These are phyloP conservation scores for Penaeus vannamei DNA, from an alignment of 1,140 invertebrate species.

Conservation along the genomic window DNA sequence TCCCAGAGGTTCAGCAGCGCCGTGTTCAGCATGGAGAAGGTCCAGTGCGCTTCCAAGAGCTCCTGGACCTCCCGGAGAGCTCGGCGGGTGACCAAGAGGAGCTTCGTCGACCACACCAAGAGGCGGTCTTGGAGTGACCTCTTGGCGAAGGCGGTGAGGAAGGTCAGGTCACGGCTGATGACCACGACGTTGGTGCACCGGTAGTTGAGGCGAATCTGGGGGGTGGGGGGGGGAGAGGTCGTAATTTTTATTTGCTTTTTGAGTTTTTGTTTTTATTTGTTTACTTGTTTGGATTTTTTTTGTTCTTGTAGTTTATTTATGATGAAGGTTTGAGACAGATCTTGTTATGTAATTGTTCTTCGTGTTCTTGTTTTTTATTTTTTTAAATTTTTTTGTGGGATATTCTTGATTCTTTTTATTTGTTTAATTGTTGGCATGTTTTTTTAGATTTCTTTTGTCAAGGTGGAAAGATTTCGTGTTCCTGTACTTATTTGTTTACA, in stretches of 20 bases:
- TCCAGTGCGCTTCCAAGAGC: slow-evolving; percentile 26
- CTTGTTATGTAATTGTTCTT: too few species aligned
- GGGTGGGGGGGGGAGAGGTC: background rate
- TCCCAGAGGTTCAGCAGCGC: background rate
- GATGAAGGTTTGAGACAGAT: too few species aligned
- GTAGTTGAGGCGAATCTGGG: background rate
- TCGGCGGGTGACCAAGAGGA: slow-evolving; percentile 12
- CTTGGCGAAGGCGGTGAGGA: slow-evolving; percentile 11
- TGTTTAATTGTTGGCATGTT: too few species aligned
- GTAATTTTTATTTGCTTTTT: background rate
- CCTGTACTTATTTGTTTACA: too few species aligned
- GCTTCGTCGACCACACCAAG: slow-evolving; percentile 30
- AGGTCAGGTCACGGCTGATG: slow-evolving; percentile 25
- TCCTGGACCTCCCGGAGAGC: background rate
- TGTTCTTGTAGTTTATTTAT: too few species aligned
- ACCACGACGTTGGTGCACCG: slow-evolving; percentile 5
- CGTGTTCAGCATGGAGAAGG: slow-evolving; percentile 35
- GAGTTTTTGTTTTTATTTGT: background rate
- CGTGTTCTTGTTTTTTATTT: too few species aligned
- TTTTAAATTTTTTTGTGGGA: too few species aligned
- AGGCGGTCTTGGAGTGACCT: slow-evolving; percentile 19
- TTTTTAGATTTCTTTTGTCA: too few species aligned
- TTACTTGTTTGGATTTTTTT: too few species aligned
- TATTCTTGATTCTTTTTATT: too few species aligned
- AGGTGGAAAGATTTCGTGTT: too few species aligned